Percentiles rank a stretch among this genome's conserved stretches.
Evolutionary conservation across 2,888 invertebrate species (phyloP).

Genomic region (Electrophaes corylata): DNA sequence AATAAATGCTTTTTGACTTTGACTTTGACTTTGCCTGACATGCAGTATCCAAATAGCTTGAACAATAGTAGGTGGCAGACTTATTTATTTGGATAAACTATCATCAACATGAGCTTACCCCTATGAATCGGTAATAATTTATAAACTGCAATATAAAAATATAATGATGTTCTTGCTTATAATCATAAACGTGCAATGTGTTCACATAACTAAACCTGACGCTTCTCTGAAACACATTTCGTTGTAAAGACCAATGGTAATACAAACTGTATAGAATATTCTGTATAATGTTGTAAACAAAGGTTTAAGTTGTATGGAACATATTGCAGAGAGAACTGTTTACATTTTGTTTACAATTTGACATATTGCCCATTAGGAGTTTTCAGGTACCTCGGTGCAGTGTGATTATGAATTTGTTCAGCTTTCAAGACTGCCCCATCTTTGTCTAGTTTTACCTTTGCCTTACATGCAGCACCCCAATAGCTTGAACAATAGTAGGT

Average conservation of each 20-base stretch:
- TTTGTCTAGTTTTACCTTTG: slow-evolving; percentile 35
- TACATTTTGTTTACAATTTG: background rate
- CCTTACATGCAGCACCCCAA: slow-evolving; percentile 13
- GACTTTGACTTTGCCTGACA: slow-evolving; percentile 24
- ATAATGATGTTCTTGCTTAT: no score
- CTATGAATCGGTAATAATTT: slow-evolving; percentile 15
- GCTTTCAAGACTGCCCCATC: slow-evolving; percentile 39
- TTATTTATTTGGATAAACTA: slow-evolving; percentile 9
- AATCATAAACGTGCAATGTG: no score
- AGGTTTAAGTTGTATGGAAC: no score
- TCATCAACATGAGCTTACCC: slow-evolving; percentile 17
- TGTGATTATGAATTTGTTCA: slow-evolving; percentile 46
- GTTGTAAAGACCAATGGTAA: no score
- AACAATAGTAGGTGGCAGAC: slow-evolving; percentile 16
- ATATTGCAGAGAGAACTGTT: no score
- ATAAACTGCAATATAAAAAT: slow-evolving; percentile 14
- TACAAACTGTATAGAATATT: no score
- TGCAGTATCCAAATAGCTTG: background rate
- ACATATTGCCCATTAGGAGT: slow-evolving; percentile 15
- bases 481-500: slow-evolving; percentile 20
- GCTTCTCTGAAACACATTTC: no score
- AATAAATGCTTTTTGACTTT: no score
- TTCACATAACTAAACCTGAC: no score
- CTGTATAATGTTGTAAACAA: no score
- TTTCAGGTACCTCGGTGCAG: slow-evolving; percentile 40